Percentiles rank a stretch among this genome's conserved stretches.
Evolutionary conservation across 2,113 vertebrate species (phyloP).

Genomic region (Eonycteris spelaea): DNA sequence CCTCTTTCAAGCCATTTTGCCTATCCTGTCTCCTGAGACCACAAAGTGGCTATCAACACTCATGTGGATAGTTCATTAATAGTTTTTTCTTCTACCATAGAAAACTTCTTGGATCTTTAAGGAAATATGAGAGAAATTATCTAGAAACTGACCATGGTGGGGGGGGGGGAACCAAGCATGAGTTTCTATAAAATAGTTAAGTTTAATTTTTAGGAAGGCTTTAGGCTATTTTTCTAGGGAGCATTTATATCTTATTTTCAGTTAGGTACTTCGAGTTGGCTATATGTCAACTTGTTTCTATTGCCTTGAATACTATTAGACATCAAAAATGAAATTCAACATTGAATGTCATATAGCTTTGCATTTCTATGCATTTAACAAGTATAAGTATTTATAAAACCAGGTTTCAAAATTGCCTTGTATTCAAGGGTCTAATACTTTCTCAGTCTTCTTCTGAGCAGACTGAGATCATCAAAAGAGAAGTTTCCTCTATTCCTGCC

Average conservation of each 20-base stretch:
- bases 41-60: neutral
- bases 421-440: constrained; percentile 42
- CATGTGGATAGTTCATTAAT: neutral
- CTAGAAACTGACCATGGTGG: neutral
- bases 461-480: neutral
- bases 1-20: neutral
- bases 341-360: neutral
- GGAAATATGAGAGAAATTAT: neutral
- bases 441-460: neutral
- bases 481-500: constrained; percentile 1
- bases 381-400: neutral
- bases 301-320: neutral
- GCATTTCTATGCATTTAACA: neutral
- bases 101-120: neutral
- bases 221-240: neutral
- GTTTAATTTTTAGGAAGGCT: neutral
- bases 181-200: neutral
- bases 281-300: neutral
- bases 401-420: constrained; percentile 23
- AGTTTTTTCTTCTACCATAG: neutral
- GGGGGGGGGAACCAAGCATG: neutral
- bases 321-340: neutral
- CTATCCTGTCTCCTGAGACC: neutral
- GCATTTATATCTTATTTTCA: neutral
- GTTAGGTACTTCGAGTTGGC: neutral